phyloP scores from a whole-genome alignment of 1,140 invertebrate genomes.

The Harlomillsia oculata region DNA sequence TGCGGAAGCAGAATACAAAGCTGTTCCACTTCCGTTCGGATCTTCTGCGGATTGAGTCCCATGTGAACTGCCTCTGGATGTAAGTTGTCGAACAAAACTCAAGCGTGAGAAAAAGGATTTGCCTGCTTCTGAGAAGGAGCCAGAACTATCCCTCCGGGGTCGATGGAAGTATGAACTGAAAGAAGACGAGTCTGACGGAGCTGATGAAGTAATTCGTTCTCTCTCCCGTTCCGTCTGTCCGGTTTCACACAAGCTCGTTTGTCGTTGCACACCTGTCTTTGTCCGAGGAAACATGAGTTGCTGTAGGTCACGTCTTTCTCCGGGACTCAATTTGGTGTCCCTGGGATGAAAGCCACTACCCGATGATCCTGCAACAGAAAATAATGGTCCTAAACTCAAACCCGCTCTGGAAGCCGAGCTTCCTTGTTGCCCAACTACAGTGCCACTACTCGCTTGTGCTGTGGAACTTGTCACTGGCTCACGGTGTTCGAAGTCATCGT shows the following conservation, averaged over 20 bases:
- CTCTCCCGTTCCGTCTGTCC: not conserved
- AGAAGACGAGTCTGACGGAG: not conserved
- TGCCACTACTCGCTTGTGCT: not conserved
- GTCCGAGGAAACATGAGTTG: slow-evolving; percentile 19
- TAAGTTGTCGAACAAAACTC: slow-evolving; percentile 24
- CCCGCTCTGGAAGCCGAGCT: not conserved
- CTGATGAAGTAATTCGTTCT: not conserved
- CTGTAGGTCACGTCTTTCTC: slow-evolving; percentile 20
- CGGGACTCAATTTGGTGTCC: slow-evolving; percentile 20
- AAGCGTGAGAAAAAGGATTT: slow-evolving; percentile 30
- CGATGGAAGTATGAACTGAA: not conserved
- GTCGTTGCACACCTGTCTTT: slow-evolving; percentile 13
- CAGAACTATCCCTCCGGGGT: slow-evolving; percentile 20
- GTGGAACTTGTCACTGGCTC: not conserved
- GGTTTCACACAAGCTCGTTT: slow-evolving; percentile 26
- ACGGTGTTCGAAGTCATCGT: slow-evolving; percentile 22
- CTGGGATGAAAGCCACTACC: not conserved
- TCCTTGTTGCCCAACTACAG: not conserved
- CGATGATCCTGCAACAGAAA: not conserved
- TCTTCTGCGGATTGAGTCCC: slow-evolving; percentile 1
- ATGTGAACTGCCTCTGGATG: not conserved
- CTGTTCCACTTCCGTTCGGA: too few species aligned
- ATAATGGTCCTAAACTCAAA: slow-evolving; percentile 5
- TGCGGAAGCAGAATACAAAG: not conserved
- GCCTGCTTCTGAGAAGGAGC: slow-evolving; percentile 12